A percentile compares a stretch with the other conserved stretches of the same genome.
Evolutionary conservation across 2,888 invertebrate species (phyloP).

Genomic region (Dasypogon diadema): DNA sequence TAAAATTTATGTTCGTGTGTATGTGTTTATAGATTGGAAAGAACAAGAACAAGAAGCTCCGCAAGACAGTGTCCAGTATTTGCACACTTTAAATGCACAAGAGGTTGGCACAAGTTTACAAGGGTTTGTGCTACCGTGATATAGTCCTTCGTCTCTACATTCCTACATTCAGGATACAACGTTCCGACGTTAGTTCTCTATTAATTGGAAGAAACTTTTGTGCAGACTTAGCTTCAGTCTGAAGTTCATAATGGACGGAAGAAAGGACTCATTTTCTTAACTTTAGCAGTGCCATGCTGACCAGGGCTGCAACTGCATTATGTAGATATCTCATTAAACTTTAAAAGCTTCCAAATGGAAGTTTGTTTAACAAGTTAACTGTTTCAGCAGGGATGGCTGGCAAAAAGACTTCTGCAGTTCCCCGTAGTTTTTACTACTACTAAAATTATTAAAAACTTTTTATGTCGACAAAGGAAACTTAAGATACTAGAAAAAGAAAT

Average conservation of each 20-base stretch:
- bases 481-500: background rate
- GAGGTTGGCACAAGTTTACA: constrained; percentile 25
- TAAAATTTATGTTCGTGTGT: constrained; percentile 26
- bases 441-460: background rate
- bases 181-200: constrained; percentile 13
- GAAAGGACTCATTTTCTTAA: constrained; percentile 53
- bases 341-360: constrained; percentile 50
- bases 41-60: constrained; percentile 27
- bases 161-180: background rate
- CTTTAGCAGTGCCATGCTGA: constrained; percentile 18
- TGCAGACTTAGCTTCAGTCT: constrained; percentile 55
- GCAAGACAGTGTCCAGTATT: constrained; percentile 41
- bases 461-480: background rate
- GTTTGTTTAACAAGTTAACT: constrained; percentile 51
- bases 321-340: constrained; percentile 53
- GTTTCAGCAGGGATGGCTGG: constrained; percentile 8
- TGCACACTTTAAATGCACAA: constrained; percentile 45
- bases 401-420: constrained; percentile 10
- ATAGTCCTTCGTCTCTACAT: background rate
- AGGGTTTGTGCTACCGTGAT: background rate
- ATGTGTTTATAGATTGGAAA: constrained; percentile 34
- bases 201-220: constrained; percentile 56
- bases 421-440: background rate
- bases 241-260: constrained; percentile 53
- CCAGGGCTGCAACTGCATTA: constrained; percentile 8